phyloP scores from a whole-genome alignment of 2,797 vertebrate species.

The Pseudochaenichthys georgianus region DNA sequence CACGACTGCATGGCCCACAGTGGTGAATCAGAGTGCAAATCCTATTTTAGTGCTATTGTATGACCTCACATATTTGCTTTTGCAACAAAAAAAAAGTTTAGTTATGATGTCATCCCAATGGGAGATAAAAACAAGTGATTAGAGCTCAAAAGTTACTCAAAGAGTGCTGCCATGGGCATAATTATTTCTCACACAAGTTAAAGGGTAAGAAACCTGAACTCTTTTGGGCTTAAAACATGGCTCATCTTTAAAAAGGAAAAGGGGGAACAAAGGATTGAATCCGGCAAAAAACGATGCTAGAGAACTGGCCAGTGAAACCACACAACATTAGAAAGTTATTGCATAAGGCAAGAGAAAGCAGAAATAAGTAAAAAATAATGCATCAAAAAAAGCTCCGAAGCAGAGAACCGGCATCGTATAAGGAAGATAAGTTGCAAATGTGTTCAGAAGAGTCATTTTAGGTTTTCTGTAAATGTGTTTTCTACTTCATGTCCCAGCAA shows the following conservation, averaged over 20 bases:
- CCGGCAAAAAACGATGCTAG: slow-evolving; percentile 3
- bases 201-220: slow-evolving; percentile 10
- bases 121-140: slow-evolving; percentile 1
- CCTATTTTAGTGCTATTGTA: slow-evolving; percentile 7
- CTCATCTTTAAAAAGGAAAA: not conserved
- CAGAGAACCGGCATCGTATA: not conserved
- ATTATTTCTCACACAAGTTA: slow-evolving; percentile 27
- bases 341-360: slow-evolving; percentile 33
- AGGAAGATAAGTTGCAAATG: slow-evolving; percentile 29
- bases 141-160: not conserved
- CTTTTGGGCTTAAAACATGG: not conserved
- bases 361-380: slow-evolving; percentile 22
- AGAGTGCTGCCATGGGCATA: not conserved
- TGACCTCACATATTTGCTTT: slow-evolving; percentile 17
- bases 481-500: slow-evolving; percentile 34
- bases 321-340: slow-evolving; percentile 19
- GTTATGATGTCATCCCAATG: slow-evolving; percentile 43
- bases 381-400: not conserved
- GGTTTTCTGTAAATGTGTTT: slow-evolving; percentile 15
- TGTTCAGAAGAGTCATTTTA: slow-evolving; percentile 13
- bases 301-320: slow-evolving; percentile 16
- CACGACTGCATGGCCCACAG: slow-evolving; percentile 33
- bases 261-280: too few relatives aligned
- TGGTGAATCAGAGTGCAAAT: slow-evolving; percentile 48
- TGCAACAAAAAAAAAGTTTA: not conserved